Evolutionary conservation across 2,113 vertebrate genomes (phyloP).

Genomic region (Steatornis caripensis): DNA sequence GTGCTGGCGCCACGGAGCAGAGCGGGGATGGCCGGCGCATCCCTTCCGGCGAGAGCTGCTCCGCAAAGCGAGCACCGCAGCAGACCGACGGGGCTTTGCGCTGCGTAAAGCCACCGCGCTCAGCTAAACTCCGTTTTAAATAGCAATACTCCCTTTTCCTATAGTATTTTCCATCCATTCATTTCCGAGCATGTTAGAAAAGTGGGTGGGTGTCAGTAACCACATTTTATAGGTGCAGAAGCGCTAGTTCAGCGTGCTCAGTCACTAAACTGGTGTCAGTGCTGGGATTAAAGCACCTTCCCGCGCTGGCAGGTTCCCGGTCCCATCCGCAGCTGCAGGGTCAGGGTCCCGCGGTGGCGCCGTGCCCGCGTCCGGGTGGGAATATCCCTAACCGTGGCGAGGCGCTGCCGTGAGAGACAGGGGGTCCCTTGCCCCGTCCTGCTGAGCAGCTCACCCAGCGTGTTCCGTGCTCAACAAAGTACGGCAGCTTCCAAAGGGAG

Average conservation of each 20-base stretch:
- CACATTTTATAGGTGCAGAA: neutral
- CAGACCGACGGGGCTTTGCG: neutral
- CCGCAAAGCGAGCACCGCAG: fast-evolving
- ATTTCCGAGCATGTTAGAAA: neutral
- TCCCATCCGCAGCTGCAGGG: neutral
- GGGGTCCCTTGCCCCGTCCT: neutral
- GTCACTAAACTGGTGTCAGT: neutral
- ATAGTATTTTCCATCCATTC: neutral
- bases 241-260: neutral
- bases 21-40: fast-evolving
- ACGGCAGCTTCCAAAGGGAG: neutral
- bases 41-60: neutral
- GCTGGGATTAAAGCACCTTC: neutral
- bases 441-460: too few species aligned
- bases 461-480: neutral
- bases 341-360: too few species aligned
- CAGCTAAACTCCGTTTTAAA: neutral
- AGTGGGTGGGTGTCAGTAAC: conserved; percentile 5
- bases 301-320: fast-evolving
- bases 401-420: neutral
- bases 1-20: neutral
- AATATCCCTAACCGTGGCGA: neutral
- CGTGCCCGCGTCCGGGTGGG: fast-evolving
- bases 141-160: neutral
- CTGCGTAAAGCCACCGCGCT: neutral